A percentile compares a stretch with the other conserved stretches of the same genome.
Evolutionary conservation across 2,797 vertebrate species (phyloP).

Genomic region (Discoglossus pictus): DNA sequence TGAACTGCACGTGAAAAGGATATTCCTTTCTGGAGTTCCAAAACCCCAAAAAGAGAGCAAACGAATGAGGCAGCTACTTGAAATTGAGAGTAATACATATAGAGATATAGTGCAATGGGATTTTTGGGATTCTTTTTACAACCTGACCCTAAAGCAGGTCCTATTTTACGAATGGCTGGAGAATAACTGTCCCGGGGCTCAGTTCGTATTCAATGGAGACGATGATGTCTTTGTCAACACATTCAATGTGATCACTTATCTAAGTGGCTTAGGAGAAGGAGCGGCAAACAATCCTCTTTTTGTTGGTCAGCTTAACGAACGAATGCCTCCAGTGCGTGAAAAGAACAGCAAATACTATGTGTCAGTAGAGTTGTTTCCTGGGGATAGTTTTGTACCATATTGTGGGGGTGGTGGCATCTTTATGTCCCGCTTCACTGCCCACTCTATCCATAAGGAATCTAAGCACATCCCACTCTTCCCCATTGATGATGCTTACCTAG

Average conservation of each 20-base stretch:
- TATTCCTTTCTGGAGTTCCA: conserved; percentile 66
- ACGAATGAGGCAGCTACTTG: conserved; percentile 63
- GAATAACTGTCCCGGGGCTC: conserved; percentile 60
- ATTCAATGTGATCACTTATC: conserved; percentile 70
- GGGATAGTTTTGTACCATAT: conserved; percentile 65
- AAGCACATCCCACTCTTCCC: conserved; percentile 65
- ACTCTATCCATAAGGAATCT: conserved; percentile 66
- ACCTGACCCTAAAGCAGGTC: conserved; percentile 77
- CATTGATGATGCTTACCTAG: conserved; percentile 79
- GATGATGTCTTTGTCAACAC: conserved; percentile 76
- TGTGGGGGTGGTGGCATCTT: conserved; percentile 73
- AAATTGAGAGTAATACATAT: conserved; percentile 63
- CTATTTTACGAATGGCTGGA: conserved; percentile 75
- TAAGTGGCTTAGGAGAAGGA: conserved; percentile 51
- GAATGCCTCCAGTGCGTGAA: conserved; percentile 64
- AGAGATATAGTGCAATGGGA: conserved; percentile 75
- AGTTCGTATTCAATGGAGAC: conserved; percentile 73
- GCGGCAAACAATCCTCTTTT: conserved; percentile 69
- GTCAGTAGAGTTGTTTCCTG: conserved; percentile 68
- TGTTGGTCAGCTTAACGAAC: conserved; percentile 63
- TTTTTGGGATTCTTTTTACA: conserved; percentile 72
- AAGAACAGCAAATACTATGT: conserved; percentile 71
- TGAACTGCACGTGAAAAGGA: conserved; percentile 58
- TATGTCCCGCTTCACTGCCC: conserved; percentile 67
- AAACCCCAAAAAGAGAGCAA: conserved; percentile 52